Conservation (phyloP, 2,113 vertebrate species). For the Anoplopoma fimbria region DNA sequence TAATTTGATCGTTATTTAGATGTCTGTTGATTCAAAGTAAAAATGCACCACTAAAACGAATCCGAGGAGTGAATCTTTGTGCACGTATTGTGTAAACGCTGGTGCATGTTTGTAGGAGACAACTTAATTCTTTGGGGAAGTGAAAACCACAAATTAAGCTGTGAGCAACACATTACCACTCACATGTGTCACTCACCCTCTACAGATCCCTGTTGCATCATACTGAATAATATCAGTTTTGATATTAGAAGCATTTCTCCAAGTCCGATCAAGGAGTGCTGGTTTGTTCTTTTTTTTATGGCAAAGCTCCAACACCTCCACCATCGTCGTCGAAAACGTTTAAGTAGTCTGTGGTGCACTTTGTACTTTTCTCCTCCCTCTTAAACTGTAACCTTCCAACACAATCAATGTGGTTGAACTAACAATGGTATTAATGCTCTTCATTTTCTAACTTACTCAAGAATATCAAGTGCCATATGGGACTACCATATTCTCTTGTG, state of each 20-base stretch:
- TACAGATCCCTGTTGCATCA: neutral
- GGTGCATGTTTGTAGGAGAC: slow-evolving; percentile 36
- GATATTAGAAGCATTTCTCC: slow-evolving; percentile 12
- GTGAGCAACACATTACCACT: slow-evolving; percentile 7
- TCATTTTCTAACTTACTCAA: slow-evolving; percentile 63
- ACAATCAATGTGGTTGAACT: slow-evolving; percentile 60
- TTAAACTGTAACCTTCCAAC: slow-evolving; percentile 46
- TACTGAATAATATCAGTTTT: neutral
- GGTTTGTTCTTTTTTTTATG: slow-evolving; percentile 1
- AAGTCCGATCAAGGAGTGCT: neutral
- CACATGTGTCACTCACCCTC: neutral
- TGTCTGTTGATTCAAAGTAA: slow-evolving; percentile 4
- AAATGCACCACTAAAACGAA: slow-evolving; percentile 17
- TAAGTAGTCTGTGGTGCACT: slow-evolving; percentile 36
- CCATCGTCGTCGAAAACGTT: slow-evolving; percentile 2
- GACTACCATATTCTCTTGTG: slow-evolving; percentile 67
- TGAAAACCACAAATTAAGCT: slow-evolving; percentile 22
- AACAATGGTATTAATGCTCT: slow-evolving; percentile 65
- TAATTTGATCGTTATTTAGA: neutral
- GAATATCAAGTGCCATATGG: slow-evolving; percentile 81
- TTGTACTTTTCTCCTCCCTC: slow-evolving; percentile 32
- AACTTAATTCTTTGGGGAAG: slow-evolving; percentile 1
- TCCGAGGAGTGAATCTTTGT: slow-evolving; percentile 25
- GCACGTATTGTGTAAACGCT: neutral
- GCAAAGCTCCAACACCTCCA: neutral